Base-by-base conservation (phyloP, 64 coral and sea anemone genomes). In the Acropora yongei region DNA sequence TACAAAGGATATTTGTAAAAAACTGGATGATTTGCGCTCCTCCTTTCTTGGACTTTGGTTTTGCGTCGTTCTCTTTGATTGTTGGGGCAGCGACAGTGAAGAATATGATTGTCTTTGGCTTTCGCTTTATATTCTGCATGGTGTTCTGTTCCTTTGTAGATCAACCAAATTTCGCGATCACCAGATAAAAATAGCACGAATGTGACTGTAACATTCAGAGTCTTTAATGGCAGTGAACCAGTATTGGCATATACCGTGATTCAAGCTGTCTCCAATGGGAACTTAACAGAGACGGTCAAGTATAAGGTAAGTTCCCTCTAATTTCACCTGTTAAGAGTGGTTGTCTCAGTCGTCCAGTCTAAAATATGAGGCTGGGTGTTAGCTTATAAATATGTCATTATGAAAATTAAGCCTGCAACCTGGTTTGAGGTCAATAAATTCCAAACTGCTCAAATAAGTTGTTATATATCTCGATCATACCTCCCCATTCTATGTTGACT, bases 151-250 rank as follows among this genome's bases (percentile, higher is more conserved):
- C 53, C 53, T 11, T 41, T 60, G 8, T 57, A 80, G 78, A 80
- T 80, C n/a, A 55, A 40, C 49, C 49, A 20, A 3, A 80, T 57
- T 20, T 1, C 30, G 19, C 49, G 49, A 13, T 57, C 78, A 39
- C 39, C 50, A 3, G 30, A 55, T 39, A 9, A 1, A 3, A 80
- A 80, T 13, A 39, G 19, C 10, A 3, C 78, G 6, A 80, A 6
- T 2, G 78, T 80, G 18, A 80, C 9, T 58, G 50, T 80, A 58
- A 80, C 78, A 2, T 80, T 80, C 13, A 49, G 53, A 41, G n/a
- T 80, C 7, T 50, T 67, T 41, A 83, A n/a, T 46, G 60, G 39
- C 0, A 68, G 55, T 68, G 42, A 83, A 67, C 58, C 80, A 11
- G 1, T 83, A 43, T 14, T 8, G 17, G 58, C 80, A n/a, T 67